Evolutionary conservation across 2,888 invertebrate species (phyloP).

Genomic region (Nephrocerus scutellatus): DNA sequence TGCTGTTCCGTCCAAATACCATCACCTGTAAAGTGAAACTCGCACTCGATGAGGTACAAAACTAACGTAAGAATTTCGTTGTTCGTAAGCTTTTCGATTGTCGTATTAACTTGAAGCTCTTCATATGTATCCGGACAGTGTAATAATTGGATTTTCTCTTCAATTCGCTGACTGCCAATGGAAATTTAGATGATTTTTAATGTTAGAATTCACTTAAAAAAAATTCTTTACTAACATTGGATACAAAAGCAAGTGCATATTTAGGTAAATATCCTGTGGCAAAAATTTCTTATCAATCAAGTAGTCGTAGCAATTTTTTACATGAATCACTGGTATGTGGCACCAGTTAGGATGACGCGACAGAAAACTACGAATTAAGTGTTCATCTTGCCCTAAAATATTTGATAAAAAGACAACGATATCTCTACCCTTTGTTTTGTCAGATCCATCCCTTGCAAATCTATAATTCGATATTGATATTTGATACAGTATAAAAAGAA

Average conservation of each 20-base stretch:
- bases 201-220: not conserved
- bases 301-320: constrained; percentile 55
- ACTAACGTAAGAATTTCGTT: constrained; percentile 57
- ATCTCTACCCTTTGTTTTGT: constrained; percentile 51
- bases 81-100: constrained; percentile 44
- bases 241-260: constrained; percentile 62
- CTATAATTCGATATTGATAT: constrained; percentile 28
- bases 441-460: constrained; percentile 53
- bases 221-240: constrained; percentile 51
- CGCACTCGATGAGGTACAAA: constrained; percentile 64
- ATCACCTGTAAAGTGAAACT: constrained; percentile 68
- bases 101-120: constrained; percentile 32
- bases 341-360: constrained; percentile 59
- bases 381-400: constrained; percentile 36
- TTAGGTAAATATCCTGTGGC: constrained; percentile 52
- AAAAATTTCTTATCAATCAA: constrained; percentile 51
- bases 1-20: constrained; percentile 58
- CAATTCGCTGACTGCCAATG: constrained; percentile 37
- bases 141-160: constrained; percentile 35
- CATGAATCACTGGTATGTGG: constrained; percentile 54
- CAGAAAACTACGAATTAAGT: constrained; percentile 43
- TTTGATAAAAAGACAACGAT: constrained; percentile 45
- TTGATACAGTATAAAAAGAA: not conserved
- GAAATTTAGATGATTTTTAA: constrained; percentile 7
- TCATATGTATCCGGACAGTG: constrained; percentile 28